Conservation (phyloP, 2,888 invertebrate species). For the Eurytoma californica region DNA sequence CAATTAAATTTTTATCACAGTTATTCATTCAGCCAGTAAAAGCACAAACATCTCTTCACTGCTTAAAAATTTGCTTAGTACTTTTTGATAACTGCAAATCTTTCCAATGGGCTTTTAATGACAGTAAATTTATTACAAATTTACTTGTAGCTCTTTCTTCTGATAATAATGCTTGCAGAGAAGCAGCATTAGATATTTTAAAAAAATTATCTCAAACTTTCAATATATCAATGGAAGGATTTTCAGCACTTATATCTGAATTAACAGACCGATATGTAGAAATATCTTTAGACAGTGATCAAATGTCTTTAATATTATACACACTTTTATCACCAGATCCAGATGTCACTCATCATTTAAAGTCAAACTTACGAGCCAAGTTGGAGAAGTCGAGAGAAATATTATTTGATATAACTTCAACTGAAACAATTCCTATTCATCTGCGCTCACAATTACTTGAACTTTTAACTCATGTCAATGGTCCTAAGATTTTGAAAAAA, state of each 20-base stretch:
- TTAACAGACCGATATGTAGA: constrained; percentile 78
- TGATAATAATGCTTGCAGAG: constrained; percentile 77
- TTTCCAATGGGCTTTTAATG: constrained; percentile 67
- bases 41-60: constrained; percentile 66
- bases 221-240: constrained; percentile 67
- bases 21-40: constrained; percentile 67
- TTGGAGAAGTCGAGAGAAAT: constrained; percentile 63
- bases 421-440: constrained; percentile 74
- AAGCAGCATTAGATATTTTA: constrained; percentile 78
- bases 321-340: constrained; percentile 79
- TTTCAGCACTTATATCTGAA: constrained; percentile 74
- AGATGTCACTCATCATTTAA: constrained; percentile 69
- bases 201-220: constrained; percentile 74
- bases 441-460: constrained; percentile 76
- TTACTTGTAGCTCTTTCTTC: constrained; percentile 79
- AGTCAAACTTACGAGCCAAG: constrained; percentile 58
- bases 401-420: constrained; percentile 71
- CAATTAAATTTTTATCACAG: constrained; percentile 68
- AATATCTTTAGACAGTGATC: constrained; percentile 81
- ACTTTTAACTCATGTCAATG: constrained; percentile 76
- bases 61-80: constrained; percentile 70
- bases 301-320: constrained; percentile 80
- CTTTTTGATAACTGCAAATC: constrained; percentile 69
- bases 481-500: constrained; percentile 74
- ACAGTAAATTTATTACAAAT: constrained; percentile 73